Evolutionary conservation across 2,797 vertebrate genomes (phyloP), one percentile per base, ranked within the genome.

Genomic region (Epinephelus coioides): DNA sequence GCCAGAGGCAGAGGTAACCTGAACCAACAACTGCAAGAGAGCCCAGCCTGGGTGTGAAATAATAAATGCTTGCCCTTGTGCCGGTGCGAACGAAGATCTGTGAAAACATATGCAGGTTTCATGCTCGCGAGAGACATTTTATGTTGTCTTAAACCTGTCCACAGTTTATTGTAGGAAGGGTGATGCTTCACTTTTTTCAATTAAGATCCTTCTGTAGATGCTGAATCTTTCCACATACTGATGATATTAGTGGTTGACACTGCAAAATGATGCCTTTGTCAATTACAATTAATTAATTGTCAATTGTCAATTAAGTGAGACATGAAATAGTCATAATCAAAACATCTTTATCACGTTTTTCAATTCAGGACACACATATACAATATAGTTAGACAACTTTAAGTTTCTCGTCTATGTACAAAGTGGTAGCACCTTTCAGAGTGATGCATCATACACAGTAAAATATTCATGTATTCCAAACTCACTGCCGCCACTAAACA

Each of bases 1-100:
- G 81, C 92, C 86, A 86, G 86, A 86, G 86, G 91, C 85, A 78
- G 88, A 81, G 83, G 94, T 93, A 95, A 95, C 92, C 85, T 91
- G 92, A 95, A 91, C 91, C 93, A 88, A 84, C 86, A 80, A 90
- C 90, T 85, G 89, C 85, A 79, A 73, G 53, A 89, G 68, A 88
- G 64, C 63, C 43, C 79, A 64, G 55, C 82, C 75, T 49, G 73
- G 76, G 81, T 88, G 88, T 86, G 83, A 90, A 79, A 71, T 81
- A 60, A 83, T 82, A 88, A 82, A 77, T 50, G 44, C 73, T 77
- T 77, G 61, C 63, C 75, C 74, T 85, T 79, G 76, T 72, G 49
- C 17, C 23, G 13, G 61, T 82, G 81, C 84, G 69, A 78, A 72
- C 34, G 40, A 55, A 50, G 50, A 76, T 79, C 27, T 69, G 44